phyloP scores from a whole-genome alignment of 53 echinoderm and acorn worm genomes.

The Crossaster papposus region DNA sequence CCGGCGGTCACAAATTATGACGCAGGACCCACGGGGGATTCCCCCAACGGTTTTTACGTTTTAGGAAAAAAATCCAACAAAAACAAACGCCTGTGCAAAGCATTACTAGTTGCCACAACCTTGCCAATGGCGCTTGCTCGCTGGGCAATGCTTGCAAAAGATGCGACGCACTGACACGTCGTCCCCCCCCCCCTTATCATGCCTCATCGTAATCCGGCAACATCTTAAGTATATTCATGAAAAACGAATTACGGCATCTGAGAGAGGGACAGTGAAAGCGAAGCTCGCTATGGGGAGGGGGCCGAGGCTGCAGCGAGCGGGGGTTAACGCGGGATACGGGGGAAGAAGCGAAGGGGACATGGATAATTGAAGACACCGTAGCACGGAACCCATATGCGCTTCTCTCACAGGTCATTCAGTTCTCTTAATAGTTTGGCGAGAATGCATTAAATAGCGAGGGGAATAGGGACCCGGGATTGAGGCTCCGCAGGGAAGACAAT shows the following conservation, averaged over 20 bases:
- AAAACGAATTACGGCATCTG: constrained; percentile 54
- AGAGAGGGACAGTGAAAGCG: constrained; percentile 3
- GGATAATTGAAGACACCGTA: constrained; percentile 49
- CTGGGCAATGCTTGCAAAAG: neutral
- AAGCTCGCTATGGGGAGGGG: neutral
- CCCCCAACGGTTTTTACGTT: neutral
- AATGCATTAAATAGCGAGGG: constrained; percentile 57
- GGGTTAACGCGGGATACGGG: neutral
- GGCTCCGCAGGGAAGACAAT: constrained; percentile 38
- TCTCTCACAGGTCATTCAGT: constrained; percentile 39
- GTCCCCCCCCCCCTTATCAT: neutral
- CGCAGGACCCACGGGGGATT: constrained; percentile 42
- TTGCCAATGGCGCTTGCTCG: constrained; percentile 43
- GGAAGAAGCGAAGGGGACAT: constrained; percentile 21
- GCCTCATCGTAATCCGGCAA: constrained; percentile 39
- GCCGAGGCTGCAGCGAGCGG: neutral
- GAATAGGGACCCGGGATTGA: constrained; percentile 36
- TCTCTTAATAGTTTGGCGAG: constrained; percentile 59
- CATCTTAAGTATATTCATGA: constrained; percentile 58
- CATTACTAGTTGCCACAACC: constrained; percentile 23
- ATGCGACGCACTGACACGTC: neutral
- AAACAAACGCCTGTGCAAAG: neutral
- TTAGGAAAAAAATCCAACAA: neutral
- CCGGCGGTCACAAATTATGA: constrained; percentile 51
- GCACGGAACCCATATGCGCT: constrained; percentile 32